Evolutionary conservation across 2,797 vertebrate species (phyloP).

Genomic region (Champsocephalus gunnari): DNA sequence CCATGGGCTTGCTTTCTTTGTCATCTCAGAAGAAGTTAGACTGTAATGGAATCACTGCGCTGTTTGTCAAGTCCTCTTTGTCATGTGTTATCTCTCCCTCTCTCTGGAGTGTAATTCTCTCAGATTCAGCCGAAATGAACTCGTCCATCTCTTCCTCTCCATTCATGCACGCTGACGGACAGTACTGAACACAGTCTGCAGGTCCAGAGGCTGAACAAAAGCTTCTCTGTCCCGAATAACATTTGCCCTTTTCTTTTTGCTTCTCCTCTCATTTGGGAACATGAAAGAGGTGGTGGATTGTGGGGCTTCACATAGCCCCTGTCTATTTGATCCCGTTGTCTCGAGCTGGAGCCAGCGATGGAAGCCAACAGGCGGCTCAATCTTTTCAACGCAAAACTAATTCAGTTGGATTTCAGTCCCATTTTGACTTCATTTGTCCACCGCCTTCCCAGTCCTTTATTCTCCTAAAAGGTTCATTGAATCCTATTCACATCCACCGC

Average conservation of each 20-base stretch:
- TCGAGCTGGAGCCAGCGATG: constrained; percentile 41
- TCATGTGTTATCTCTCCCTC: constrained; percentile 65
- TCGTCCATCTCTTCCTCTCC: constrained; percentile 47
- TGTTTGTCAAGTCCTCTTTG: constrained; percentile 69
- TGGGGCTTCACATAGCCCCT: constrained; percentile 60
- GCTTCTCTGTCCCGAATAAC: constrained; percentile 49
- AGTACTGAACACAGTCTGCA: constrained; percentile 52
- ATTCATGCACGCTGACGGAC: constrained; percentile 46
- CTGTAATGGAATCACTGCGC: constrained; percentile 69
- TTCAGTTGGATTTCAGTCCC: constrained; percentile 54
- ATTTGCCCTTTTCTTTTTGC: constrained; percentile 41
- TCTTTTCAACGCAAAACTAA: constrained; percentile 56
- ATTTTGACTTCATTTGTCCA: constrained; percentile 46
- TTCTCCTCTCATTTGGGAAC: constrained; percentile 63
- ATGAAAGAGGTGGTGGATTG: constrained; percentile 61
- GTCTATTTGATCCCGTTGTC: constrained; percentile 68
- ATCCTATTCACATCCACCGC: constrained; percentile 31
- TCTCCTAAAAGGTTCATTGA: constrained; percentile 27
- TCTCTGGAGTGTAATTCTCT: constrained; percentile 52
- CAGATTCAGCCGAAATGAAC: constrained; percentile 61
- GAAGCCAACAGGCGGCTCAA: constrained; percentile 42
- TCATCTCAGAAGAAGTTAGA: constrained; percentile 69
- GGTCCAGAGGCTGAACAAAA: constrained; percentile 56
- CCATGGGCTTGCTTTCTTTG: constrained; percentile 40
- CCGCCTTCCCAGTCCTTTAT: constrained; percentile 42